Evolutionary conservation across 2,113 vertebrate genomes (phyloP), one percentile per base, ranked within the genome.

Genomic region (Silurus meridionalis): DNA sequence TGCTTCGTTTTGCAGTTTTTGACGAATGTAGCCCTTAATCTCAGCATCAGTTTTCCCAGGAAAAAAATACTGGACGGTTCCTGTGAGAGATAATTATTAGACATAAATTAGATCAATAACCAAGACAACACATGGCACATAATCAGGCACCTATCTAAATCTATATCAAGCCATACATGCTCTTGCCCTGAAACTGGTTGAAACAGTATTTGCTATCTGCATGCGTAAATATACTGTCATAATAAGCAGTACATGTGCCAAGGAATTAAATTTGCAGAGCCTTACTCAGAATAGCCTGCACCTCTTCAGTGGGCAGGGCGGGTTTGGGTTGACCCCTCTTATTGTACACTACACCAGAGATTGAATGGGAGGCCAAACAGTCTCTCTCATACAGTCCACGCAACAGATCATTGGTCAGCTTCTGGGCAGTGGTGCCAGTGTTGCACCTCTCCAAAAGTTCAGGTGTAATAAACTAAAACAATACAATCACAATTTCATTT

Each of bases 21-120:
- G 92, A 15, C 92, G 90, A 86, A 93, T 92, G 89, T 93, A 93
- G 87, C 91, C 90, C 86, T 93, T 93, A 87, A 93, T 92, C 89
- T 93, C 91, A 6, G 91, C 91, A 9, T 92, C 92, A 1, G 92
- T 93, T 87, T 93, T 92, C 71, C 87, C 87, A 46, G 91, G 92
- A 86, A 93, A 93, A 85, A 91, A 93, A 83, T 93, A 91, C 85
- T 91, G 92, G 71, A 93, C 92, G 1, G 90, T 91, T 89, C 90
- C 92, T 93, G 86, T 13, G 79, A 64, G 53, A 66, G 3, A 86
- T 55, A 14, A 83, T 64, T 64, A 55, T 55, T 37, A 37, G 37
- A 37, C 37, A 75, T 37, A 28, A 25, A 83, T 71, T 80, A 81
- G 50, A 78, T 8, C 17, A 81, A 85, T 57, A 82, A 14, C 19